Base-by-base conservation (phyloP, 2,888 invertebrate species). In the Drosophila dives region DNA sequence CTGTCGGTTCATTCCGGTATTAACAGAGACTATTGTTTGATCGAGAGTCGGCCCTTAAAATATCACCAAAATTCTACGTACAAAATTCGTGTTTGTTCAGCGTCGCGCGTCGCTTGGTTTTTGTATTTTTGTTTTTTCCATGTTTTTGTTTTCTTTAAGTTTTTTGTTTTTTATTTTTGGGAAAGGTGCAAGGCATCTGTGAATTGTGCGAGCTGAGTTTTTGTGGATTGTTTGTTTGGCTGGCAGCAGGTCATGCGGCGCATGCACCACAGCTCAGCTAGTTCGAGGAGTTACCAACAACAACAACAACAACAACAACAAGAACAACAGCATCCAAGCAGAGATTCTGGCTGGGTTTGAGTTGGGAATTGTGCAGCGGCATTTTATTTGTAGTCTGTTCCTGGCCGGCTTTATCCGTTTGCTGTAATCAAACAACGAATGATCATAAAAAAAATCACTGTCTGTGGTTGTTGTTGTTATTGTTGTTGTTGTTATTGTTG, bases 381-480 rank as follows among this genome's bases (percentile, higher is more conserved):
- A 36, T 75, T 88, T 80, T 80, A 83, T 83, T 85, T 83, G 89
- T 83, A 70, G 54, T 59, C 55, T 61, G 68, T 81, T 68, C 66
- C 73, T 73, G 72, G 77, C 72, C 49, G 64, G 68, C 67, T 72
- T 89, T 86, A 89, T 90, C 72, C 86, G 79, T 83, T 89, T 86
- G 81, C 86, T 74, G 75, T 80, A 83, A 89, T 89, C 86, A 86
- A 90, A 90, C 88, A 85, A 69, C 77, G 78, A 80, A 81, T 83
- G 81, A 74, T 85, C 77, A 83, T 83, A 90, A 86, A 88, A 84
- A 81, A 69, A 82, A 72, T 66, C 42, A 60, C 64, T 58, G 68
- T 38, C 56, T 62, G 82, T 71, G 64, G 64, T 53, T 40, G 61
- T n/a, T 33, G 38, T 29, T 60, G 29, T 15, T 42, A 23, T 12